phyloP scores from a whole-genome alignment of 1,140 invertebrate genomes.

The Rhynchophorus ferrugineus region DNA sequence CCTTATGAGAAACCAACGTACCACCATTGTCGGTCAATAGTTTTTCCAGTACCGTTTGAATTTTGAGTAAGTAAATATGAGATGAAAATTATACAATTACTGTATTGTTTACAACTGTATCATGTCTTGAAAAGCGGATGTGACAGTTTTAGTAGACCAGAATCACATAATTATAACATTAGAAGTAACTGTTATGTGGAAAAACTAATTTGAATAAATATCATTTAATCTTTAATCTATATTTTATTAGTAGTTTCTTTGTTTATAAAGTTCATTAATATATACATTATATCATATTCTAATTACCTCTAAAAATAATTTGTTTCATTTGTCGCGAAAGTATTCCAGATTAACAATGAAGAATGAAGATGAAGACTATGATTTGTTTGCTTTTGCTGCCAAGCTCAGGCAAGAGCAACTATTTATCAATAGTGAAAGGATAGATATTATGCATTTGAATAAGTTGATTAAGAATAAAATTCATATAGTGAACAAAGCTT shows the following conservation, averaged over 20 bases:
- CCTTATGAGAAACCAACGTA: neutral
- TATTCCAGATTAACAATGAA: too few relatives aligned
- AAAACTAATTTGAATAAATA: too few relatives aligned
- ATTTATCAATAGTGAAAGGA: constrained; percentile 63
- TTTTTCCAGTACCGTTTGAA: neutral
- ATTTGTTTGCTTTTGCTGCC: constrained; percentile 61
- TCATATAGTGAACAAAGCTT: constrained; percentile 21
- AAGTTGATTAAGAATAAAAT: constrained; percentile 50
- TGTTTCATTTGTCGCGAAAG: too few relatives aligned
- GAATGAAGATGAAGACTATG: constrained; percentile 29
- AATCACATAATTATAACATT: neutral
- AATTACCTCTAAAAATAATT: too few relatives aligned
- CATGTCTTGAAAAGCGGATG: neutral
- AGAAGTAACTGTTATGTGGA: neutral
- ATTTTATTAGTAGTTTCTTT: too few relatives aligned
- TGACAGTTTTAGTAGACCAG: neutral
- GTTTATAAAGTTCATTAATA: too few relatives aligned
- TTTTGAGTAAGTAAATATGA: neutral
- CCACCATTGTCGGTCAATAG: neutral
- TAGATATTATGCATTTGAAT: constrained; percentile 64
- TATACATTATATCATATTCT: too few relatives aligned
- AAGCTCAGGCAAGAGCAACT: constrained; percentile 66
- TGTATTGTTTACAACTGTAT: neutral
- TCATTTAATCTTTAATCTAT: too few relatives aligned
- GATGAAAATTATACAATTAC: neutral